Conservation (phyloP, 2,888 invertebrate genomes). For the Caenorhabditis becei region DNA sequence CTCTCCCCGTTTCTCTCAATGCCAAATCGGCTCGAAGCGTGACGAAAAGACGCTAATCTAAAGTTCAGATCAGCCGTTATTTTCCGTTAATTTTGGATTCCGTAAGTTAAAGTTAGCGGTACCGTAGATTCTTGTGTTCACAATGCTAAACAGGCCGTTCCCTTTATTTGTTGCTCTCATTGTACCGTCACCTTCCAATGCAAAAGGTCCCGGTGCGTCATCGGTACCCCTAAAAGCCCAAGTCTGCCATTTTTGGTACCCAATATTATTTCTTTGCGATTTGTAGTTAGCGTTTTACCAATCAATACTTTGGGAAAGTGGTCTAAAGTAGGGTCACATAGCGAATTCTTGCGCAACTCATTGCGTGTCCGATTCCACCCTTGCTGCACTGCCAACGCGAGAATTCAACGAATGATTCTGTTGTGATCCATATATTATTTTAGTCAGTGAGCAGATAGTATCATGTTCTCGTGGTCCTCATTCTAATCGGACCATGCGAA, state of each 20-base stretch:
- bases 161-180: slow-evolving; percentile 15
- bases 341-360: not conserved
- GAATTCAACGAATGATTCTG: not conserved
- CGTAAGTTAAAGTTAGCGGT: not conserved
- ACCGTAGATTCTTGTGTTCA: too few species aligned
- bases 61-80: slow-evolving; percentile 59
- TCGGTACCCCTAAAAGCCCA: slow-evolving; percentile 8
- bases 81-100: slow-evolving; percentile 15
- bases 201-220: slow-evolving; percentile 1
- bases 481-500: not conserved
- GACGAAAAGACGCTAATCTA: slow-evolving; percentile 51
- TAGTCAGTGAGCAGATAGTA: too few species aligned
- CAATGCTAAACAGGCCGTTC: not conserved
- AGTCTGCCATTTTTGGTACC: not conserved
- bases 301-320: not conserved
- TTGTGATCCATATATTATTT: too few species aligned
- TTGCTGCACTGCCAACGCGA: not conserved
- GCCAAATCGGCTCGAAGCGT: slow-evolving; percentile 43
- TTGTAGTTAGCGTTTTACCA: too few species aligned
- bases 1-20: slow-evolving; percentile 34
- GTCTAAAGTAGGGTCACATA: not conserved
- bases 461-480: too few species aligned
- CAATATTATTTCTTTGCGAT: not conserved
- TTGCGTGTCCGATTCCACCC: slow-evolving; percentile 1
- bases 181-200: not conserved